Conservation (phyloP, 2,888 invertebrate species). For the Tetragnatha montana region DNA sequence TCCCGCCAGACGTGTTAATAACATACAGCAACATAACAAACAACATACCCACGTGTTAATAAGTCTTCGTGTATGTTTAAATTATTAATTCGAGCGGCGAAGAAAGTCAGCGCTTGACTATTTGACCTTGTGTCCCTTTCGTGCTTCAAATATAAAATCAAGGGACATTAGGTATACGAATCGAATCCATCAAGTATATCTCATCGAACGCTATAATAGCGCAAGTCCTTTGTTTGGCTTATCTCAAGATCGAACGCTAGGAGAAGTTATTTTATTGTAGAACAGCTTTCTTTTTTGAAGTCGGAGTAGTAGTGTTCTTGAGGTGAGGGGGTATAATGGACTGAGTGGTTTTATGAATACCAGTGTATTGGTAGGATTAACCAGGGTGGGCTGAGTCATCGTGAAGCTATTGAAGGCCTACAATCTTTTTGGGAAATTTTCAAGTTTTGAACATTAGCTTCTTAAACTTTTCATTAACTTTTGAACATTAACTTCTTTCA, state of each 20-base stretch:
- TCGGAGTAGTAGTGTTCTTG: neutral
- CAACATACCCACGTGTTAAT: neutral
- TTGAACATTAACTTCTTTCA: no score
- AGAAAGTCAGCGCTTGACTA: neutral
- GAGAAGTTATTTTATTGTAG: neutral
- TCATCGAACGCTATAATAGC: neutral
- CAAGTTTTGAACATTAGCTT: no score
- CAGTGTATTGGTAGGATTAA: no score
- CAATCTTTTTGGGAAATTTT: no score
- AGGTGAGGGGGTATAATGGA: neutral
- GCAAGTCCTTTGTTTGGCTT: neutral
- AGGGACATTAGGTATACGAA: neutral
- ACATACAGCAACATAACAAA: neutral
- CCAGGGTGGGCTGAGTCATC: no score
- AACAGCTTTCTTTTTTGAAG: neutral
- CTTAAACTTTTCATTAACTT: no score
- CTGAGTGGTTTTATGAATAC: neutral
- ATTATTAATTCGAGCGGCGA: neutral
- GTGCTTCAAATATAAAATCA: neutral
- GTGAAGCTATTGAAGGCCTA: no score
- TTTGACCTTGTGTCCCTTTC: neutral
- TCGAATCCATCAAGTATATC: constrained; percentile 1
- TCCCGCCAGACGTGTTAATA: neutral
- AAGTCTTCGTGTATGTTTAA: neutral
- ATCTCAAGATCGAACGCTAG: neutral